Conservation (phyloP, 2,113 vertebrate genomes). For the Saccopteryx bilineata region DNA sequence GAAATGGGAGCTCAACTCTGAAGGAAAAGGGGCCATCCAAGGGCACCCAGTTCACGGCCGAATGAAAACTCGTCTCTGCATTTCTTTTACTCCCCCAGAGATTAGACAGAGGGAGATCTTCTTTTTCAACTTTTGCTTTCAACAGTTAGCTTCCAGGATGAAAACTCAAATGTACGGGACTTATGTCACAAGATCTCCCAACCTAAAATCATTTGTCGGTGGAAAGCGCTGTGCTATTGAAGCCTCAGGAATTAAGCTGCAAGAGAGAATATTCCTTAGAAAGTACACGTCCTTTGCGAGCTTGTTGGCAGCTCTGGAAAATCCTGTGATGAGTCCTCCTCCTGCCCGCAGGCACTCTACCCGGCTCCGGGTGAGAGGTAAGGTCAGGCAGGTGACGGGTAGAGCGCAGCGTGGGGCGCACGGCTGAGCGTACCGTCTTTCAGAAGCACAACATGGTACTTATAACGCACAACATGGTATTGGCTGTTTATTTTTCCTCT, state of each 20-base stretch:
- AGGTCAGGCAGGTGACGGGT: too few species aligned
- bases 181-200: slow-evolving; percentile 20
- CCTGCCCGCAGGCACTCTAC: background rate
- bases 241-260: background rate
- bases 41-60: background rate
- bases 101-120: background rate
- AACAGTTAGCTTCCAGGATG: slow-evolving; percentile 55
- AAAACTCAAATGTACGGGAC: slow-evolving; percentile 22
- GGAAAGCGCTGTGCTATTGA: background rate
- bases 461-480: background rate
- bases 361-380: background rate
- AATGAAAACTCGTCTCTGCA: slow-evolving; percentile 34
- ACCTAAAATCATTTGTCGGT: background rate
- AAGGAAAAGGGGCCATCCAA: background rate
- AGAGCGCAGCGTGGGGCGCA: background rate
- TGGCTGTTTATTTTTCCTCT: background rate
- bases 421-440: background rate
- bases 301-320: background rate
- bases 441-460: background rate
- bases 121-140: slow-evolving; percentile 35
- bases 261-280: background rate
- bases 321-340: background rate
- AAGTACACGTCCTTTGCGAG: background rate
- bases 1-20: background rate
- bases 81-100: slow-evolving; percentile 62